Evolutionary conservation across 2,113 vertebrate genomes (phyloP).

Genomic region (Polypterus bichir): DNA sequence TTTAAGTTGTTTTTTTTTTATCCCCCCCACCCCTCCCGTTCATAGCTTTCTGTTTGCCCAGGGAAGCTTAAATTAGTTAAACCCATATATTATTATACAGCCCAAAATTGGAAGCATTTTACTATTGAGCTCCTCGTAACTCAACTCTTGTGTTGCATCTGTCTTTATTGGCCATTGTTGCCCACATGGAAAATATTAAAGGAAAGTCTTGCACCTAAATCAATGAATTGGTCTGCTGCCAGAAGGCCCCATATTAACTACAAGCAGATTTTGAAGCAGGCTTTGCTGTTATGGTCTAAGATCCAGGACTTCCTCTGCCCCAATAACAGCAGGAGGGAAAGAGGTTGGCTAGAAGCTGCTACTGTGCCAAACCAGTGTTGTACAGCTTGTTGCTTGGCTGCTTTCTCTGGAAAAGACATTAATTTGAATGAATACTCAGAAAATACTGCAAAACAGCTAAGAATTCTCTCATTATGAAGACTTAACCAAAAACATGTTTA

Average conservation of each 20-base stretch:
- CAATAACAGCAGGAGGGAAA: slow-evolving; percentile 50
- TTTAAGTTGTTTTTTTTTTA: no score
- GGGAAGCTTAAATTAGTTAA: no score
- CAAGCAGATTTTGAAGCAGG: slow-evolving; percentile 55
- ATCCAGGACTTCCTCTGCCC: slow-evolving; percentile 53
- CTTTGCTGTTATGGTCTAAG: slow-evolving; percentile 35
- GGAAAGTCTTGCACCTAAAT: slow-evolving; percentile 60
- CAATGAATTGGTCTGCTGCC: slow-evolving; percentile 46
- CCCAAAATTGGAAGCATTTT: slow-evolving; percentile 38
- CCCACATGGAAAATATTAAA: slow-evolving; percentile 84
- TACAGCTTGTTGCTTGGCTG: slow-evolving; percentile 53
- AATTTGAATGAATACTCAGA: no score
- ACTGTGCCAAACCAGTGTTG: slow-evolving; percentile 67
- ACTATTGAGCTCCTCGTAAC: slow-evolving; percentile 50
- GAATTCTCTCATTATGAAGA: no score
- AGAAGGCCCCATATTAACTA: slow-evolving; percentile 52
- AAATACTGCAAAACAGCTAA: no score
- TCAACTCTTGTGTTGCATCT: slow-evolving; percentile 57
- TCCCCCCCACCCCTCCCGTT: no score
- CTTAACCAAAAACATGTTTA: no score
- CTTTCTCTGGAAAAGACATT: slow-evolving; percentile 25
- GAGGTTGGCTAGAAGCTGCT: slow-evolving; percentile 47
- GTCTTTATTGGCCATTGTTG: slow-evolving; percentile 65
- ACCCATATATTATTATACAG: slow-evolving; percentile 32
- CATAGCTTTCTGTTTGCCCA: no score